Conservation (phyloP, 2,888 invertebrate species). For the Phytoseiulus persimilis region DNA sequence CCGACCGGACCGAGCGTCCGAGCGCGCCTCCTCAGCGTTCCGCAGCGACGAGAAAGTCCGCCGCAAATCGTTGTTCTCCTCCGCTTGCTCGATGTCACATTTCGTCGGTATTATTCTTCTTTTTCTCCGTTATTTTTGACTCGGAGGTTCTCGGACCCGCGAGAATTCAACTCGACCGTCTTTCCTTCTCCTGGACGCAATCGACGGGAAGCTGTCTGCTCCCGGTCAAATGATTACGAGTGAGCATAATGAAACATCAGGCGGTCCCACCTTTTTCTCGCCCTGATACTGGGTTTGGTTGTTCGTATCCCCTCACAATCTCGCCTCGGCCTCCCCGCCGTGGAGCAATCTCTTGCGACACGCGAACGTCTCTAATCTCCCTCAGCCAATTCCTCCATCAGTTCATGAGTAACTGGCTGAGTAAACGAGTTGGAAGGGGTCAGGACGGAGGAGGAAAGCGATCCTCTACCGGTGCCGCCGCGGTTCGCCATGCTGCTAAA, state of each 20-base stretch:
- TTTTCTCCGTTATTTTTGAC: too few species aligned
- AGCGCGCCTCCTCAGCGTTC: background rate
- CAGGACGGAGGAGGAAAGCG: background rate
- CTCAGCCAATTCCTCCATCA: background rate
- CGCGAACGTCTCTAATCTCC: background rate
- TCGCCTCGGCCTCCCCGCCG: background rate
- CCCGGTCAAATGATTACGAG: background rate
- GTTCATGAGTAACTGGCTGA: background rate
- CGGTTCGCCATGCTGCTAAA: background rate
- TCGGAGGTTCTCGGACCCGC: too few species aligned
- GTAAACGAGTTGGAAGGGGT: background rate
- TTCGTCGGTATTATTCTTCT: background rate
- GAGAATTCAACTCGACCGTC: background rate
- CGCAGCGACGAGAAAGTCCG: background rate
- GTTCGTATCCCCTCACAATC: background rate
- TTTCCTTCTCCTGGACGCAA: background rate
- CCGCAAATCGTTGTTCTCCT: background rate
- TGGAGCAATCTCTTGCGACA: background rate
- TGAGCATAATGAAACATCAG: background rate
- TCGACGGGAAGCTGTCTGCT: background rate
- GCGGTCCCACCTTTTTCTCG: background rate
- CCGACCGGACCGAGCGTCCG: background rate
- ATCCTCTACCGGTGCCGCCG: background rate
- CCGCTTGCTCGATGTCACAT: too few species aligned
- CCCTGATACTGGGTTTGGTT: background rate